Conservation (phyloP, 2,888 invertebrate genomes). For the Lasioglossum zephyrum region DNA sequence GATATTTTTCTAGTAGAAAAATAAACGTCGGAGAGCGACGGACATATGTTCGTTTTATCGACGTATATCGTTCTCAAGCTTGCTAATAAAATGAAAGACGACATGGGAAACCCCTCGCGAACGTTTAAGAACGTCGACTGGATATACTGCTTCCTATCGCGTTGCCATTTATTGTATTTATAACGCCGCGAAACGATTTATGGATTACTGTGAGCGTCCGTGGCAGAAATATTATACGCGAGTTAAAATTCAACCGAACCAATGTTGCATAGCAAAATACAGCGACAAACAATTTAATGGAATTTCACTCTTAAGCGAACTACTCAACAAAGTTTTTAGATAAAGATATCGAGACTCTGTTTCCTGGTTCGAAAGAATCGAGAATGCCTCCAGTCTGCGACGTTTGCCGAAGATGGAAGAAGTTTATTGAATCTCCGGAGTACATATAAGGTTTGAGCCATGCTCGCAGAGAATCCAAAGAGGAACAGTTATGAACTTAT, state of each 20-base stretch:
- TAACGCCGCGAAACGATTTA: neutral
- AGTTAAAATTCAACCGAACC: neutral
- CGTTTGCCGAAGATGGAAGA: neutral
- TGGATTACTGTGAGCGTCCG: neutral
- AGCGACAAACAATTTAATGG: neutral
- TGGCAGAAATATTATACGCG: neutral
- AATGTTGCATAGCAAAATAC: neutral
- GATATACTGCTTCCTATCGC: neutral
- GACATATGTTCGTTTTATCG: neutral
- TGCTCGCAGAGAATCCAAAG: slow-evolving; percentile 9
- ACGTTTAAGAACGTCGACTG: slow-evolving; percentile 20
- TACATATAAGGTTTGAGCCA: neutral
- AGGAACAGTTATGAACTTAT: slow-evolving; percentile 25
- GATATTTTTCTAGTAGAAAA: neutral
- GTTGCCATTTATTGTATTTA: neutral
- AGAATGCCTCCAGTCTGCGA: neutral
- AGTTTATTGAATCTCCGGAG: neutral
- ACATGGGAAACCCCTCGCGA: slow-evolving; percentile 3
- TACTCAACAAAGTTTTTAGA: neutral
- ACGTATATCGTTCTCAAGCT: neutral
- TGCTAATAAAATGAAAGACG: neutral
- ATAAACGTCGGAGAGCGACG: neutral
- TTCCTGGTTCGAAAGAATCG: neutral
- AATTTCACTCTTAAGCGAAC: too few relatives aligned
- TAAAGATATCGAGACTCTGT: neutral